phyloP scores from a whole-genome alignment of 2,797 vertebrate genomes.

The Brachyrhaphis roseni region DNA sequence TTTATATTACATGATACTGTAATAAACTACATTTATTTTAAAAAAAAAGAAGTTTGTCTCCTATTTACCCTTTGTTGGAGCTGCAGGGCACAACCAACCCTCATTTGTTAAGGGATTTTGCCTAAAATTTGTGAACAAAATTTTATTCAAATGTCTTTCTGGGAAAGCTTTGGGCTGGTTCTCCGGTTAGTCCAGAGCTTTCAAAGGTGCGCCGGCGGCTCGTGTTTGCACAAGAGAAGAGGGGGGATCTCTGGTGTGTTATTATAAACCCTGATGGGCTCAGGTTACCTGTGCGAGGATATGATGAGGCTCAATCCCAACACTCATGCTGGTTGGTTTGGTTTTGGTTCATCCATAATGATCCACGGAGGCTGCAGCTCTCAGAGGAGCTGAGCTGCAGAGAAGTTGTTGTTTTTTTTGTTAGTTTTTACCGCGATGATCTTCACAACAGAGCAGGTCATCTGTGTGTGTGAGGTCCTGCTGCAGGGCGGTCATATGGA shows the following conservation, averaged over 20 bases:
- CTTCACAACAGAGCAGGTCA: constrained; percentile 78
- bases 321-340: constrained; percentile 26
- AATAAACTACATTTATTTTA: constrained; percentile 84
- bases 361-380: constrained; percentile 22
- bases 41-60: constrained; percentile 32
- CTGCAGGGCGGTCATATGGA: constrained; percentile 74
- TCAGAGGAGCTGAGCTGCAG: neutral
- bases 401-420: neutral
- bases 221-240: constrained; percentile 53
- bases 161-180: constrained; percentile 15
- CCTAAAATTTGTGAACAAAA: constrained; percentile 76
- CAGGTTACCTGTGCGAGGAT: constrained; percentile 69
- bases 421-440: constrained; percentile 49
- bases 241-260: constrained; percentile 57
- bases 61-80: neutral
- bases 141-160: constrained; percentile 73
- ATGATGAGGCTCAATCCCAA: constrained; percentile 51
- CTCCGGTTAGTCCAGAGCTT: constrained; percentile 32
- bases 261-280: constrained; percentile 72
- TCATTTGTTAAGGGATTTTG: constrained; percentile 12
- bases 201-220: constrained; percentile 34
- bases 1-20: constrained; percentile 85
- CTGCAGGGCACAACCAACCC: neutral
- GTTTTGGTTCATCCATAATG: constrained; percentile 21
- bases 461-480: constrained; percentile 79